These are phyloP conservation scores for Drosophila parabipectinata DNA, from an alignment of 1,140 invertebrate species.

Conservation along the genomic window DNA sequence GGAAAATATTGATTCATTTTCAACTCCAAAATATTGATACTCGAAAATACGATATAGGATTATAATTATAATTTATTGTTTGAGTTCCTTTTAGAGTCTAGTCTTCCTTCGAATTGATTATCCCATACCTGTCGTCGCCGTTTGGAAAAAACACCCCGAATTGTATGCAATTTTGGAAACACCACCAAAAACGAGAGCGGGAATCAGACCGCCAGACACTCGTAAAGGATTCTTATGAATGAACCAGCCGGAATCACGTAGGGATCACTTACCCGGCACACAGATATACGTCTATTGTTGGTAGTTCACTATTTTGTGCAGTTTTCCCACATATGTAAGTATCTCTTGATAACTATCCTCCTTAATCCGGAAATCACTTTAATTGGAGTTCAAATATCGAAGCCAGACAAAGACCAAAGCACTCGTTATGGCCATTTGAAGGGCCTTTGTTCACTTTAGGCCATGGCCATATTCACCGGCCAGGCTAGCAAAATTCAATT, in stretches of 20 bases:
- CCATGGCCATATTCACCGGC: conserved; percentile 25
- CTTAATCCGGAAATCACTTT: conserved; percentile 29
- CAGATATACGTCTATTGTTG: conserved; percentile 12
- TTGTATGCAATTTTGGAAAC: conserved; percentile 70
- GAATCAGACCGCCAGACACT: conserved; percentile 45
- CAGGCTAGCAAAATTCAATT: conserved; percentile 47
- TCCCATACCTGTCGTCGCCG: conserved; percentile 69
- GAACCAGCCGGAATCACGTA: conserved; percentile 11
- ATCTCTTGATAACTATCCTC: conserved; percentile 25
- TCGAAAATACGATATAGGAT: no score
- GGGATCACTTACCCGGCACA: conserved; percentile 35
- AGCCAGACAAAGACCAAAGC: conserved; percentile 19
- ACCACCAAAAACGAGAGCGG: conserved; percentile 63
- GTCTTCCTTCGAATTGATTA: conserved; percentile 68
- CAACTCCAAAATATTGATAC: conserved; percentile 18
- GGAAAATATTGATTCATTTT: conserved; percentile 20
- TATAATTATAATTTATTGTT: conserved; percentile 2
- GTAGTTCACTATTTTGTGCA: conserved; percentile 20
- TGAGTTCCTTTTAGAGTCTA: conserved; percentile 29
- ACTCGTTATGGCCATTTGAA: conserved; percentile 58
- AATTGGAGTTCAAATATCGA: conserved; percentile 11
- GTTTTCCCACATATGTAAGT: conserved; percentile 27
- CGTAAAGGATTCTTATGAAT: conserved; percentile 3
- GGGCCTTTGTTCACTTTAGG: conserved; percentile 49
- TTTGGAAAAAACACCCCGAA: conserved; percentile 73